Evolutionary conservation across 2,113 vertebrate genomes (phyloP), one percentile per base, ranked within the genome.

Genomic region (Pollimyrus isidori): DNA sequence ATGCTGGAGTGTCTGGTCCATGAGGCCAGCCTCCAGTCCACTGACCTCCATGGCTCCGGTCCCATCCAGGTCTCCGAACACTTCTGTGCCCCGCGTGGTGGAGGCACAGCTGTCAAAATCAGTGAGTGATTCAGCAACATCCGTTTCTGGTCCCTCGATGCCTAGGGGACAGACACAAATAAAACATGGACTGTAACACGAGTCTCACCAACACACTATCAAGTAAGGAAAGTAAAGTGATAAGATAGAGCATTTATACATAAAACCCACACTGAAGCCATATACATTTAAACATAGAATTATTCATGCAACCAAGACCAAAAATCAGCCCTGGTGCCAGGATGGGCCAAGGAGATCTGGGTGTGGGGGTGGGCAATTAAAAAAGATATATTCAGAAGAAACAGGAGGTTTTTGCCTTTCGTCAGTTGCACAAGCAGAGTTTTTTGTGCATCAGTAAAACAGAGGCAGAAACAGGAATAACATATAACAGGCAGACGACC

Each of bases 1-100:
- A 52, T 1, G 87, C 85, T 23, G 90, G 53, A 76, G 73, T 21
- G n/a, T 52, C 86, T 62, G 58, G 76, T 87, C 90, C 58, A 49
- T 90, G 89, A 84, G 82, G 88, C 88, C 92, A 90, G 48, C 11
- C 87, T 93, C 90, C 42, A 92, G 91, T 91, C 92, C 94, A 94
- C 93, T 94, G 93, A 94, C 93, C 93, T 94, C 93, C 92, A 4
- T 39, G 48, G 21, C 53, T 45, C 21, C 15, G 82, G 23, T 19
- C 45, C 15, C 45, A 26, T n/a, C 65, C 87, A 49, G 87, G 69
- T 65, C 65, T 82, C 73, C 19, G 35, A 19, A 89, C 88, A 21
- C 52, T 35, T 89, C 88, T 39, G 73, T 45, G 7, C 13, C 88
- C 7, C 30, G 26, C 6, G 26, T 13, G 3, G 50, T 15, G 17